Evolutionary conservation across 2,797 vertebrate species (phyloP).

Genomic region (Sarcoramphus papa): DNA sequence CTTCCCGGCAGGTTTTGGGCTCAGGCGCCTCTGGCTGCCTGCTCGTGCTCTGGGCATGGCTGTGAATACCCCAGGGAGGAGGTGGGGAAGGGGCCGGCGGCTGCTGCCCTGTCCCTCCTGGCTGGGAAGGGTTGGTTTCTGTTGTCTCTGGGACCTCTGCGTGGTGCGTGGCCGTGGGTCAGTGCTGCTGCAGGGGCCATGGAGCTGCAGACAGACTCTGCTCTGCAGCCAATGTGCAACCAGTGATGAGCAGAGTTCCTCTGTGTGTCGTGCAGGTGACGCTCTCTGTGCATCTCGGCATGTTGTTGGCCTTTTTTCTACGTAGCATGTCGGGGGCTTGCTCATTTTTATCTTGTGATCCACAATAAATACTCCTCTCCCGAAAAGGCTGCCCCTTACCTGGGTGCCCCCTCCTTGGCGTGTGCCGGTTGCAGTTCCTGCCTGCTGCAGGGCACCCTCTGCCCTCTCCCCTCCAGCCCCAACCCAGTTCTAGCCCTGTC

Average conservation of each 20-base stretch:
- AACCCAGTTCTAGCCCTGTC: not conserved
- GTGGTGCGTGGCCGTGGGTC: not conserved
- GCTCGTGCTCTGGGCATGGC: fast-evolving
- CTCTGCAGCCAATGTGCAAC: fast-evolving
- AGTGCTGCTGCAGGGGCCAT: fast-evolving
- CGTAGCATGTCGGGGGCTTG: not conserved
- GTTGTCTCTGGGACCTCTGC: fast-evolving
- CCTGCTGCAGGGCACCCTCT: not conserved
- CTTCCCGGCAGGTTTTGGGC: not conserved
- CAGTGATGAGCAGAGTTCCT: not conserved
- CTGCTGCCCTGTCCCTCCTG: not conserved
- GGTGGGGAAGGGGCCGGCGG: not conserved
- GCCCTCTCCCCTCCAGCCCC: not conserved
- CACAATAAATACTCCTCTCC: not conserved
- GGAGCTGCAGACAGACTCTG: not conserved
- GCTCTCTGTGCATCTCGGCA: fast-evolving
- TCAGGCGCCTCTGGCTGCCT: not conserved
- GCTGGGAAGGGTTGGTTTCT: not conserved
- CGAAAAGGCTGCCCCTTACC: not conserved
- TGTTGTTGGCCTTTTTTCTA: not conserved
- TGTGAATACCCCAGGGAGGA: not conserved
- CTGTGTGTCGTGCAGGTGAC: not conserved
- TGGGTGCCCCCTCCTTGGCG: not conserved
- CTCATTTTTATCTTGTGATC: not conserved
- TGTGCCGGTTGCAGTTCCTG: fast-evolving